A percentile compares a stretch with the other conserved stretches of the same genome.
These are phyloP conservation scores for Sebastolobus alascanus DNA, from an alignment of 2,797 vertebrate genomes.

Conservation along the genomic window DNA sequence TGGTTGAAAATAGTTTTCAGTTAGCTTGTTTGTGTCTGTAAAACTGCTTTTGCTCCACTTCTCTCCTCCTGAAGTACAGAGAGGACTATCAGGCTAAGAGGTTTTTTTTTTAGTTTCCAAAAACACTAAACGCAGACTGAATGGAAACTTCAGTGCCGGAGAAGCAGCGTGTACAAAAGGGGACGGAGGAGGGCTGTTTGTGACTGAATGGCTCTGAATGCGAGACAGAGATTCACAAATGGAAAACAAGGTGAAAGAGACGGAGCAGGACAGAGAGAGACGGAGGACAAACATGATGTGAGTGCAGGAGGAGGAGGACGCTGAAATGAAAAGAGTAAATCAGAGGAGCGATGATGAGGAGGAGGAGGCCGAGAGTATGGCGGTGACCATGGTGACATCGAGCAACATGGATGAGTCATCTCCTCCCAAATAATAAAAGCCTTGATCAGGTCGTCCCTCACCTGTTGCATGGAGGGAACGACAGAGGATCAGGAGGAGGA, in stretches of 20 bases:
- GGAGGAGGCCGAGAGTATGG: slow-evolving; percentile 14
- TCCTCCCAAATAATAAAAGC: slow-evolving; percentile 40
- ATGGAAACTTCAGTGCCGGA: background rate
- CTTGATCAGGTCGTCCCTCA: slow-evolving; percentile 36
- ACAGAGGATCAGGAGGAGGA: background rate
- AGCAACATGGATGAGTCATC: slow-evolving; percentile 54
- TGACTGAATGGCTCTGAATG: background rate
- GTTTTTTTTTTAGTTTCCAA: background rate
- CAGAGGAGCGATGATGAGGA: slow-evolving; percentile 2
- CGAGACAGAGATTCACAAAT: background rate
- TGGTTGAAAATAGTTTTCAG: too few species aligned
- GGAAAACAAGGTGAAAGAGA: slow-evolving; percentile 1
- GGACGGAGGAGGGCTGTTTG: background rate
- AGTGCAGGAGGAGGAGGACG: background rate
- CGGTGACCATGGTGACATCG: slow-evolving; percentile 55
- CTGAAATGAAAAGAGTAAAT: background rate
- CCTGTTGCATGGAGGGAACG: slow-evolving; percentile 20
- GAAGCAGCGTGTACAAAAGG: background rate
- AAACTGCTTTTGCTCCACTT: too few species aligned
- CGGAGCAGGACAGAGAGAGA: background rate
- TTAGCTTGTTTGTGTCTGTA: too few species aligned
- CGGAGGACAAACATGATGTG: slow-evolving; percentile 2
- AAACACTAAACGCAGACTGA: background rate
- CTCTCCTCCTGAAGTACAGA: too few species aligned
- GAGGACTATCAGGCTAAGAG: background rate